Evolutionary conservation across 1,140 invertebrate species (phyloP).

Genomic region (Elysia chlorotica): DNA sequence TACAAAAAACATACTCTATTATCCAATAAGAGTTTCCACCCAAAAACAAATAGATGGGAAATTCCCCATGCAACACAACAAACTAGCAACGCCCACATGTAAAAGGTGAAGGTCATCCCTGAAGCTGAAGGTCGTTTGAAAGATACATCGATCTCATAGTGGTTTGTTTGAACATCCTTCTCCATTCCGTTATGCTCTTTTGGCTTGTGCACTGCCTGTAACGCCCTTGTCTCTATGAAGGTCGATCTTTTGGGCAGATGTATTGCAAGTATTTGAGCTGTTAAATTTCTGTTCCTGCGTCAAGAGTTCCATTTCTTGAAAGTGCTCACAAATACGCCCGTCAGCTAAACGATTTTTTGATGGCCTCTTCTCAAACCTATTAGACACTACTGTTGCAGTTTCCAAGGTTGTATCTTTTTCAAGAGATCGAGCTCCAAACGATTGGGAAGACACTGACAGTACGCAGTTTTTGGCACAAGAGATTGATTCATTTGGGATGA

Average conservation of each 20-base stretch:
- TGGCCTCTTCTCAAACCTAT: too few species aligned
- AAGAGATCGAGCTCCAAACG: too few species aligned
- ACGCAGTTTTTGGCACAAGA: background rate
- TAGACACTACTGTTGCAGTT: too few species aligned
- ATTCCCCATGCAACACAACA: conserved; percentile 13
- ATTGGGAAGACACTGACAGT: background rate
- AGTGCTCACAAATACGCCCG: too few species aligned
- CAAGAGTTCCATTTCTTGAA: too few species aligned
- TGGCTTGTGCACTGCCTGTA: background rate
- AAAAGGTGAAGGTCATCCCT: conserved; percentile 5
- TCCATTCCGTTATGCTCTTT: background rate
- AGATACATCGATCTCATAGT: background rate
- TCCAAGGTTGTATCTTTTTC: too few species aligned
- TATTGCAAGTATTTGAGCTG: too few species aligned
- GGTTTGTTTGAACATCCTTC: background rate
- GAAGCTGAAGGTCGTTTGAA: background rate
- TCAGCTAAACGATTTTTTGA: too few species aligned
- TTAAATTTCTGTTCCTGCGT: background rate
- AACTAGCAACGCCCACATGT: background rate
- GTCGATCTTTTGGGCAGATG: too few species aligned
- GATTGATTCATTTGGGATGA: background rate
- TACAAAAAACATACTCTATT: too few species aligned
- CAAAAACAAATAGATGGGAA: too few species aligned
- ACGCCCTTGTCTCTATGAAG: background rate
- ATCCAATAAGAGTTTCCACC: too few species aligned